phyloP scores from a whole-genome alignment of 1,140 invertebrate species.

The Rhizoglyphus robini region DNA sequence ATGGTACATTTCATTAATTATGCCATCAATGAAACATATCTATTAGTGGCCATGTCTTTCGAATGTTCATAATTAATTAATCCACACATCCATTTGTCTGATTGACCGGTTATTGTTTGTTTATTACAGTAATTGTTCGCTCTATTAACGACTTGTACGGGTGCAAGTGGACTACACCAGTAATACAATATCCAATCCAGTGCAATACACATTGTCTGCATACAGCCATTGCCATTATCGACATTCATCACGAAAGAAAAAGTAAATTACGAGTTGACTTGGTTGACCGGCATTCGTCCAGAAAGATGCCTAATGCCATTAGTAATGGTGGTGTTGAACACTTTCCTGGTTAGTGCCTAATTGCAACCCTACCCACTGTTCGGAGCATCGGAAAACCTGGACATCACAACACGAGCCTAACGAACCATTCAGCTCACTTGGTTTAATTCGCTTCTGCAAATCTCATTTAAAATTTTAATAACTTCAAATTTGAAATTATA shows the following conservation, averaged over 20 bases:
- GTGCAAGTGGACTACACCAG: neutral
- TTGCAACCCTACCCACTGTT: too few species aligned
- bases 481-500: too few species aligned
- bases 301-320: too few species aligned
- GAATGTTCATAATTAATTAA: constrained; percentile 13
- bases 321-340: too few species aligned
- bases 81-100: constrained; percentile 1
- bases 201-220: neutral
- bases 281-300: neutral
- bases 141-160: constrained; percentile 3
- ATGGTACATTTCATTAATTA: constrained; percentile 12
- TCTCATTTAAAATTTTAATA: too few species aligned
- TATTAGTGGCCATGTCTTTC: constrained; percentile 3
- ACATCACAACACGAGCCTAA: too few species aligned
- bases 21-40: constrained; percentile 12
- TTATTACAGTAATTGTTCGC: constrained; percentile 11
- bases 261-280: neutral
- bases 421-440: too few species aligned
- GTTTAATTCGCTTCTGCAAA: too few species aligned
- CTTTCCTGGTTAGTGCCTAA: too few species aligned
- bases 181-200: neutral
- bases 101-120: constrained; percentile 10
- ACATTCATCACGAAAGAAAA: neutral
- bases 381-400: too few species aligned
- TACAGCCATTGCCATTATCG: neutral